Evolutionary conservation across 2,113 vertebrate species (phyloP).

Genomic region (Cryptomyrus ogoouensis): DNA sequence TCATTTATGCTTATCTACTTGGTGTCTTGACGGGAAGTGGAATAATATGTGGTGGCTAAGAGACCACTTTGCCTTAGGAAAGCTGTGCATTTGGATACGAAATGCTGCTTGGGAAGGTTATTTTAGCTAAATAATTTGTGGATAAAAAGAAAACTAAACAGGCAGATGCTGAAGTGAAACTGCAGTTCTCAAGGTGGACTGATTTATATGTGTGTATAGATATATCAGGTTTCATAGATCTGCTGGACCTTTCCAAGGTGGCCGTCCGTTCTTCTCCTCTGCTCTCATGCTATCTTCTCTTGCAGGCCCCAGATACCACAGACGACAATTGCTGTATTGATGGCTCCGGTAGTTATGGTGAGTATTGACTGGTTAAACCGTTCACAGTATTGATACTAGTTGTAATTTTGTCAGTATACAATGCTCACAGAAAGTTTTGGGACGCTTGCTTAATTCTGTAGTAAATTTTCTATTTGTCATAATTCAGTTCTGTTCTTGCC

Average conservation of each 20-base stretch:
- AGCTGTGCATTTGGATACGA: not conserved
- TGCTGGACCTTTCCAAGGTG: not conserved
- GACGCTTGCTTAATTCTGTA: not conserved
- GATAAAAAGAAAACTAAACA: not conserved
- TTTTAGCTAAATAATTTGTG: not conserved
- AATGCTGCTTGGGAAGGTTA: not conserved
- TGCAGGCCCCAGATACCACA: constrained; percentile 72
- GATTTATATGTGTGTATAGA: not conserved
- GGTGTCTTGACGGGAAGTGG: not conserved
- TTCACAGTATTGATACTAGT: not conserved
- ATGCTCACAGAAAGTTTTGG: not conserved
- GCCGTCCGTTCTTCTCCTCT: not conserved
- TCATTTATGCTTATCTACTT: not conserved
- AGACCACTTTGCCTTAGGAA: not conserved
- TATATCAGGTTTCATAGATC: not conserved
- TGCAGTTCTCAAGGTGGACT: not conserved
- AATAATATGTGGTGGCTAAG: not conserved
- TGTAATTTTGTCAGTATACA: not conserved
- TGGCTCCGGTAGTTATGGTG: constrained; percentile 66
- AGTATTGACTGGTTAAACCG: constrained; percentile 34
- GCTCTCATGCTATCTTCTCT: constrained; percentile 35
- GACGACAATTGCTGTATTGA: constrained; percentile 64
- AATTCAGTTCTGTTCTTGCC: not conserved
- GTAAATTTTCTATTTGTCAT: not conserved
- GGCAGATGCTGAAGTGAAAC: not conserved